phyloP scores from a whole-genome alignment of 2,797 vertebrate genomes.

The Lepidocolaptes lacrymiger region DNA sequence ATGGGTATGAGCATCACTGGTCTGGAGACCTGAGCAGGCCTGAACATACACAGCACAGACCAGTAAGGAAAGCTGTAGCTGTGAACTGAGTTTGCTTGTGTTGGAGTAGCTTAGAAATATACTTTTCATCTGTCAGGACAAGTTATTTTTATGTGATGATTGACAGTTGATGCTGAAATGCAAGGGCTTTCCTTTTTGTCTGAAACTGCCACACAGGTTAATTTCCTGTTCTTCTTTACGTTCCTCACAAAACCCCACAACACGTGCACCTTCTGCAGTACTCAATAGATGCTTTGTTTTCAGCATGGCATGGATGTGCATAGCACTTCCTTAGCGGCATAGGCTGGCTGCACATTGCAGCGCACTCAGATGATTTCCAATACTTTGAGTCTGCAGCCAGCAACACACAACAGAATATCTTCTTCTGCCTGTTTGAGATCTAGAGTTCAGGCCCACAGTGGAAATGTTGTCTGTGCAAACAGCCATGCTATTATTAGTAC shows the following conservation, averaged over 20 bases:
- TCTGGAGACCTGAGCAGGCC: background rate
- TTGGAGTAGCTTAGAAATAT: background rate
- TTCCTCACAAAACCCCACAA: background rate
- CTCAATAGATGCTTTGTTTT: background rate
- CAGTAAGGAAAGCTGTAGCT: background rate
- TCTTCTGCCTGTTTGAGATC: constrained; percentile 38
- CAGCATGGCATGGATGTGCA: background rate
- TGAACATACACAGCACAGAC: rapidly evolving
- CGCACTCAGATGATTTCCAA: background rate
- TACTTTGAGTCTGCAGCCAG: background rate
- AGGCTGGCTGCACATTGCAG: background rate
- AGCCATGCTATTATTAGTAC: constrained; percentile 56
- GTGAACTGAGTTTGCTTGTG: background rate
- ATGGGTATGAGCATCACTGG: background rate
- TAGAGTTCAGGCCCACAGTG: constrained; percentile 44
- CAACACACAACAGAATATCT: background rate
- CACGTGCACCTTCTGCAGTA: background rate
- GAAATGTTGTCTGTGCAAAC: constrained; percentile 64
- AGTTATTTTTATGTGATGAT: background rate
- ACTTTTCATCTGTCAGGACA: background rate
- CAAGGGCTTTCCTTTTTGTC: background rate
- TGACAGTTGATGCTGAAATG: background rate
- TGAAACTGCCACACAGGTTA: background rate
- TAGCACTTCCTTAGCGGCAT: background rate
- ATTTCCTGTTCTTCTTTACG: background rate